Base-by-base conservation (phyloP, 2,888 invertebrate genomes). In the Plemyria rubiginata region DNA sequence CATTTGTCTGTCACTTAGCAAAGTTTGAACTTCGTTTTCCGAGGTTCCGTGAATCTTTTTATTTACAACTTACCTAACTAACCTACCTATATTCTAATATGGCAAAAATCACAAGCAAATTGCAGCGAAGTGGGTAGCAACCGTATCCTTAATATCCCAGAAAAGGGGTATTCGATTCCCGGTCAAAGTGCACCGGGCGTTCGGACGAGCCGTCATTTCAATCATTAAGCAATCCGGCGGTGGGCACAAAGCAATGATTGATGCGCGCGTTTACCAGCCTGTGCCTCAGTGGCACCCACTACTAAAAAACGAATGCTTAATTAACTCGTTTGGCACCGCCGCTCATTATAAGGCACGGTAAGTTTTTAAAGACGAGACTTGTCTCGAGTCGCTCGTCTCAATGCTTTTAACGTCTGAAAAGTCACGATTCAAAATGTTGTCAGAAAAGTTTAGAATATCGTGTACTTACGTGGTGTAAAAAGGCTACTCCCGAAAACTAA, bases 321-420 rank as follows among this genome's bases (percentile, higher is more conserved):
- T 92, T 92, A 92, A 92, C 92, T 92, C 92, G 91, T 92, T 92
- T 92, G 92, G 91, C 90, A 90, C 87, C 90, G 88, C 86, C 89
- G 88, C 91, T 92, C 92, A 92, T 91, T 92, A 91, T 87, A 89
- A 90, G 85, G 54, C 22, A 54, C 6, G 43, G 15, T 13, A 16
- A 16, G 22, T 49, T 45, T 40, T 32, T 0, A 28, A 32, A 28
- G 50, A 46, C 57, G 60, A 54, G 60, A 60, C 54, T 65, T 38
- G 49, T 53, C 64, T 55, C 38, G 16, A 11, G 38, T 50, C 22
- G 22, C 22, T 22, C 22, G 22, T 22, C 22, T 3, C 22, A 2
- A 1, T 22, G 22, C 22, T 22, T 22, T 22, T 22, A 22, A 3
- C 22, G 2, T 22, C 22, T 22, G 22, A 22, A 22, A 22, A 22